A percentile compares a stretch with the other conserved stretches of the same genome.
Evolutionary conservation across 1,140 invertebrate genomes (phyloP).

Genomic region (Muscidifurax raptorellus): DNA sequence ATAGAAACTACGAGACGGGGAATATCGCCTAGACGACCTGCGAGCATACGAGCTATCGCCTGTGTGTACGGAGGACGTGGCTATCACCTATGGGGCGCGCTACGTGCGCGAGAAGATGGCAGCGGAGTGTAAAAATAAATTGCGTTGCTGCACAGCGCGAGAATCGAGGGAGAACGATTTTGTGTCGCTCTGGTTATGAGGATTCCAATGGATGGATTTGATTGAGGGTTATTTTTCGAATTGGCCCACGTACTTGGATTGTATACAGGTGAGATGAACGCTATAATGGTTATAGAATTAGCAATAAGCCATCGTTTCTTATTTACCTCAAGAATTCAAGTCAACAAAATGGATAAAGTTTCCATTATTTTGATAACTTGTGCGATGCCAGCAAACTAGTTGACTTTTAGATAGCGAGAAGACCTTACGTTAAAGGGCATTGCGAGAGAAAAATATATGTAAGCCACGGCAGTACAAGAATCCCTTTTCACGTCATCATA

Average conservation of each 20-base stretch:
- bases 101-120: not conserved
- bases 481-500: not conserved
- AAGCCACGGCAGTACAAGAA: not conserved
- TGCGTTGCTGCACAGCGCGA: not conserved
- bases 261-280: too few relatives aligned
- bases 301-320: too few relatives aligned
- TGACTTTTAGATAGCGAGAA: too few relatives aligned
- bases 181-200: not conserved
- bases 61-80: not conserved
- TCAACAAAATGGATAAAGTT: too few relatives aligned
- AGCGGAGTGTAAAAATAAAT: slow-evolving; percentile 15
- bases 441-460: too few relatives aligned
- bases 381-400: too few relatives aligned
- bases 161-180: not conserved
- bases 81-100: not conserved
- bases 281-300: too few relatives aligned
- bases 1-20: not conserved
- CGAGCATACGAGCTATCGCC: not conserved
- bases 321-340: too few relatives aligned
- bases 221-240: not conserved
- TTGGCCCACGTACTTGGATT: not conserved
- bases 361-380: too few relatives aligned
- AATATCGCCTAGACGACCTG: not conserved
- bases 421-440: too few relatives aligned
- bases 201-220: not conserved